These are phyloP conservation scores for Hesperia comma DNA, from an alignment of 2,888 invertebrate genomes.

Conservation along the genomic window DNA sequence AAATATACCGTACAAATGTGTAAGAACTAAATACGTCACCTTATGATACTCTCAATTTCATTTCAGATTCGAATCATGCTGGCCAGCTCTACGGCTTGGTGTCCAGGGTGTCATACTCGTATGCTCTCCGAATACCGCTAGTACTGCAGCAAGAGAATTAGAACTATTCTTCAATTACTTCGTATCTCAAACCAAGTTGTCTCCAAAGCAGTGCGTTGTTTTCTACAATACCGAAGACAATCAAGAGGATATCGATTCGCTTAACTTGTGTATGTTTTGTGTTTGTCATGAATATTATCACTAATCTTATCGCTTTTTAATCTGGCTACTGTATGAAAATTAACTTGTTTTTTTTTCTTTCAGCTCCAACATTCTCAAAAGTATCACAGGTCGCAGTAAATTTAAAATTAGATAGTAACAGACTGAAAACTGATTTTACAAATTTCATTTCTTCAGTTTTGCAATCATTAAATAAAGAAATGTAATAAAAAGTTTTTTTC, in stretches of 20 bases:
- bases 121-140: constrained; percentile 79
- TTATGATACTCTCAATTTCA: neutral
- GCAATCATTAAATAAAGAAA: constrained; percentile 68
- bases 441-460: constrained; percentile 74
- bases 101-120: constrained; percentile 89
- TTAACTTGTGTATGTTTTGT: constrained; percentile 77
- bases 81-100: constrained; percentile 89
- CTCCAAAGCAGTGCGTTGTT: constrained; percentile 86
- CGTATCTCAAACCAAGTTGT: constrained; percentile 86
- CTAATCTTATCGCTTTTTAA: neutral
- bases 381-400: constrained; percentile 85
- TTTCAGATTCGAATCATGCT: constrained; percentile 88
- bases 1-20: too few relatives aligned
- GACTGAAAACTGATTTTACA: constrained; percentile 84
- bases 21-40: too few relatives aligned
- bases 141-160: constrained; percentile 81
- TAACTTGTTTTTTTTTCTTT: constrained; percentile 47
- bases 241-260: constrained; percentile 69
- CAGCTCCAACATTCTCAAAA: constrained; percentile 85
- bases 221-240: constrained; percentile 83
- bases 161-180: constrained; percentile 87
- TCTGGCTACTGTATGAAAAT: neutral
- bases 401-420: constrained; percentile 83
- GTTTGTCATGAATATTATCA: neutral
- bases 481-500: constrained; percentile 40